A percentile compares a stretch with the other conserved stretches of the same genome.
These are phyloP conservation scores for Suncus etruscus DNA, from an alignment of 2,113 vertebrate genomes.

Conservation along the genomic window DNA sequence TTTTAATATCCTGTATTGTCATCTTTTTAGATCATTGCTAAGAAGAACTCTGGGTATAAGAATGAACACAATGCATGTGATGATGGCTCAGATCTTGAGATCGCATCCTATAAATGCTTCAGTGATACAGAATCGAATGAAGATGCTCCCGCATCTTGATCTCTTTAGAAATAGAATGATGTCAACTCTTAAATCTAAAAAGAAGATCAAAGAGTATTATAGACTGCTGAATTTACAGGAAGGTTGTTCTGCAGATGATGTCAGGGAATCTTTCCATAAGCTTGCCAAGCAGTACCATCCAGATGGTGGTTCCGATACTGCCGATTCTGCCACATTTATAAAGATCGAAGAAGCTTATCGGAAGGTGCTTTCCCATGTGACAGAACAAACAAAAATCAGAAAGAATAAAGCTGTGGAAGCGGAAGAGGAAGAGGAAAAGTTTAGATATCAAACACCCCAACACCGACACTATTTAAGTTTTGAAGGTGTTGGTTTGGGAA, in stretches of 20 bases:
- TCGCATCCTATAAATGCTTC: conserved; percentile 40
- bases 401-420: conserved; percentile 79
- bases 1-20: conserved; percentile 29
- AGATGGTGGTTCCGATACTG: conserved; percentile 89
- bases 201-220: conserved; percentile 84
- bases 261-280: conserved; percentile 91
- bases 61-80: conserved; percentile 44
- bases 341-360: conserved; percentile 94
- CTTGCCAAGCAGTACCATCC: conserved; percentile 96
- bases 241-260: conserved; percentile 87
- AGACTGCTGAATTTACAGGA: conserved; percentile 87
- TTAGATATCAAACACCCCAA: conserved; percentile 87
- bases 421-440: conserved; percentile 87
- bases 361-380: conserved; percentile 88
- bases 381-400: conserved; percentile 61
- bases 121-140: conserved; percentile 73
- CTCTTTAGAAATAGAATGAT: conserved; percentile 75
- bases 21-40: conserved; percentile 74
- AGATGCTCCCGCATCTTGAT: conserved; percentile 42
- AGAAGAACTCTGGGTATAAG: conserved; percentile 72
- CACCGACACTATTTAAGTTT: conserved; percentile 97
- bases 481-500: conserved; percentile 94
- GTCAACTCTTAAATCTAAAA: conserved; percentile 79
- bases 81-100: conserved; percentile 75
- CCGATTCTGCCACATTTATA: conserved; percentile 90